phyloP scores from a whole-genome alignment of 2,113 vertebrate species.

The Podarcis cretensis region DNA sequence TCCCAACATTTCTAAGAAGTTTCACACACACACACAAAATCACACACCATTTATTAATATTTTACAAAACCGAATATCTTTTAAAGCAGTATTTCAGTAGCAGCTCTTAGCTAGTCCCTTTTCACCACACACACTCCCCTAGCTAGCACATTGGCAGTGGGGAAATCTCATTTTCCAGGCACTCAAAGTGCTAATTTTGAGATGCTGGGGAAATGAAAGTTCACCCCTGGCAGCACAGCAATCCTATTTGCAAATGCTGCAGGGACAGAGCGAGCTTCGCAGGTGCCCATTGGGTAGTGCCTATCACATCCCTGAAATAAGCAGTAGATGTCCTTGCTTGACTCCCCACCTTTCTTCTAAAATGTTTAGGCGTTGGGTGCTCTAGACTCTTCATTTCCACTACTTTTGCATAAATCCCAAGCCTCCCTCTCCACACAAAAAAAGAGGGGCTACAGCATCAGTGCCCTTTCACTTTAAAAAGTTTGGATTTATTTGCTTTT shows the following conservation, averaged over 20 bases:
- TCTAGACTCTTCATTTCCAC: neutral
- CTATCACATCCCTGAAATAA: neutral
- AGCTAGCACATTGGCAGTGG: neutral
- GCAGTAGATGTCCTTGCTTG: too few species aligned
- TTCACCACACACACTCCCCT: too few species aligned
- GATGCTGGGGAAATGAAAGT: too few species aligned
- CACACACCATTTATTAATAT: too few species aligned
- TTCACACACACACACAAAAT: too few species aligned
- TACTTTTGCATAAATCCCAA: neutral
- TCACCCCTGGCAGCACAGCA: too few species aligned
- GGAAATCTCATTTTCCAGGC: too few species aligned
- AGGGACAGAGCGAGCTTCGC: neutral
- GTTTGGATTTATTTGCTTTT: neutral
- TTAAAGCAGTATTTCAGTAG: too few species aligned
- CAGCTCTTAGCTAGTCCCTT: too few species aligned
- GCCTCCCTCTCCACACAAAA: neutral
- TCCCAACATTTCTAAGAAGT: too few species aligned
- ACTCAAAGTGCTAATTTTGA: too few species aligned
- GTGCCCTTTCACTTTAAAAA: neutral
- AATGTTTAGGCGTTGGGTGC: neutral
- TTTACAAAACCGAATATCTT: too few species aligned
- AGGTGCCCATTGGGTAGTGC: neutral
- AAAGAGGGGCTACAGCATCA: neutral
- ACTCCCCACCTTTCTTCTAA: neutral
- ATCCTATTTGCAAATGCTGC: neutral